A percentile compares a stretch with the other conserved stretches of the same genome.
Conservation (phyloP, 2,888 invertebrate species). For the Leucania comma region DNA sequence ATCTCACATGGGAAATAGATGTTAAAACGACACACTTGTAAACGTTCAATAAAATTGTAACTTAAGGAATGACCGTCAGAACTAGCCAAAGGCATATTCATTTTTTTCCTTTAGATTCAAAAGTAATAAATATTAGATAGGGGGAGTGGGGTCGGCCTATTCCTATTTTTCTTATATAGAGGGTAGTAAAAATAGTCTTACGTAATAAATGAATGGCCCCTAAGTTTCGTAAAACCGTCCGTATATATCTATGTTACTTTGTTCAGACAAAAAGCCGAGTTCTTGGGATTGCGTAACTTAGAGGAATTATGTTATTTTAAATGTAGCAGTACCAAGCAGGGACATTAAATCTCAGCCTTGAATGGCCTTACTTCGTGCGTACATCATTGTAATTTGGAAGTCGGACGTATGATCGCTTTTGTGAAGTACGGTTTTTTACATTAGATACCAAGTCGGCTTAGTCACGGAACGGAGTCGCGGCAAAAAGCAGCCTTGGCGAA, state of each 20-base stretch:
- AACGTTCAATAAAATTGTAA: too few relatives aligned
- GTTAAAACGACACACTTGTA: too few relatives aligned
- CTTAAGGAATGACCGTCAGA: too few relatives aligned
- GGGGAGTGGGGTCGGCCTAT: too few relatives aligned
- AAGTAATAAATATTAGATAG: too few relatives aligned
- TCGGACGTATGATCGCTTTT: conserved; percentile 54
- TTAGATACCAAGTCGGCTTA: conserved; percentile 67
- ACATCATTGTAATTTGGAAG: conserved; percentile 55
- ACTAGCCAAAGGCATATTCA: too few relatives aligned
- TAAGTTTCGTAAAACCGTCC: conserved; percentile 22
- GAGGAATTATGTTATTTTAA: conserved; percentile 38
- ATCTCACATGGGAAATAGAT: too few relatives aligned
- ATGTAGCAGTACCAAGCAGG: conserved; percentile 20
- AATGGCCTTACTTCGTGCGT: conserved; percentile 43
- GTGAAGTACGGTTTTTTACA: conserved; percentile 54
- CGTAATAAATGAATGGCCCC: too few relatives aligned
- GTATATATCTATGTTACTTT: conserved; percentile 27
- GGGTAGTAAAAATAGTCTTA: too few relatives aligned
- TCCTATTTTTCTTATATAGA: too few relatives aligned
- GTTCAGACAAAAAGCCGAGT: conserved; percentile 40
- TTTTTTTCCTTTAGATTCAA: too few relatives aligned
- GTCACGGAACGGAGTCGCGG: conserved; percentile 79
- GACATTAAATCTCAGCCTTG: conserved; percentile 26
- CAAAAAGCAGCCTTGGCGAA: conserved; percentile 86
- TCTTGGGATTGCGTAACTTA: conserved; percentile 27